Percentiles rank a stretch among this genome's conserved stretches.
Evolutionary conservation across 2,113 vertebrate species (phyloP).

Genomic region (Syrmaticus mikado): DNA sequence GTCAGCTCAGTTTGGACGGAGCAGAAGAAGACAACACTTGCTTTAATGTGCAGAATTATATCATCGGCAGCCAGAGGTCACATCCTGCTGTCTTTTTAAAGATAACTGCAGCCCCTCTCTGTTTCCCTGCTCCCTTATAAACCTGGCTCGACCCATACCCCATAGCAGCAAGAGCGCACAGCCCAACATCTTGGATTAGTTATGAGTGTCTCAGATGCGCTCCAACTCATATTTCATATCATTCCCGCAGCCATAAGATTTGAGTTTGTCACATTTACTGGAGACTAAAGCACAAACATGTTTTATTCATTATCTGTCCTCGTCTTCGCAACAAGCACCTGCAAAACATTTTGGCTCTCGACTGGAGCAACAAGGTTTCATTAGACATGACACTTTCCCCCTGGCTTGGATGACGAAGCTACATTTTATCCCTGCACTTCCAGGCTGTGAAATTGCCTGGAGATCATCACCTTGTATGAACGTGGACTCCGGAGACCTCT

Average conservation of each 20-base stretch:
- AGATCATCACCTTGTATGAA: constrained; percentile 7
- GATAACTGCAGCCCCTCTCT: background rate
- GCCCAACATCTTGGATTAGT: constrained; percentile 75
- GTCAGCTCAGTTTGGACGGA: background rate
- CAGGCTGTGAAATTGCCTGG: background rate
- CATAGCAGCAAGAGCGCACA: background rate
- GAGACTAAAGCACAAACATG: constrained; percentile 59
- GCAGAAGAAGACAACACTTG: background rate
- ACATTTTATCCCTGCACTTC: background rate
- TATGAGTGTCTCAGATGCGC: constrained; percentile 73
- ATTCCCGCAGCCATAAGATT: constrained; percentile 45
- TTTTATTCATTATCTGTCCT: constrained; percentile 79
- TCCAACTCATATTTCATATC: constrained; percentile 77
- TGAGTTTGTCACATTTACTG: constrained; percentile 71
- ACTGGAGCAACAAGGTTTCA: background rate
- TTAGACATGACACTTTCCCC: constrained; percentile 54
- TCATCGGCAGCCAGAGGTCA: constrained; percentile 22
- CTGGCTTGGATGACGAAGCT: background rate
- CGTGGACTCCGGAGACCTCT: background rate
- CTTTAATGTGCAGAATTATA: background rate
- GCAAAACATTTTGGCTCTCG: constrained; percentile 61
- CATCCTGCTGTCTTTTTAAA: constrained; percentile 41
- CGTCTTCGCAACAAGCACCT: constrained; percentile 74
- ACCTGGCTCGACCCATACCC: background rate
- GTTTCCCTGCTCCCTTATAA: background rate